Base-by-base conservation (phyloP, 92 coral and sea anemone species). In the Porites evermanni region DNA sequence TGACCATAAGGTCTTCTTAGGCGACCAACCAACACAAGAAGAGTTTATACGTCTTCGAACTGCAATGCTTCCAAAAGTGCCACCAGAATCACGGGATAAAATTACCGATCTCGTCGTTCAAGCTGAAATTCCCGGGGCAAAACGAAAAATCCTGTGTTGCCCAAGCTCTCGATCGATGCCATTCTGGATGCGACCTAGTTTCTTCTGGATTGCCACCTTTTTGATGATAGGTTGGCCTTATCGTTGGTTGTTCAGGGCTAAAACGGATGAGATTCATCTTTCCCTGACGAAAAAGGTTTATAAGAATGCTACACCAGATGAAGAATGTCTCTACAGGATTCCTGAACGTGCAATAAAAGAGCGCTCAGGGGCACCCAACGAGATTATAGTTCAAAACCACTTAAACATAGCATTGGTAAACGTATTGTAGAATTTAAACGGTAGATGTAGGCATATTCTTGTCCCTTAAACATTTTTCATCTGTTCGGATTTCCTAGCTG, bases 201-300 rank as follows among this genome's bases (percentile, higher is more conserved):
- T 80, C 63, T 92, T 60, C 78, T 92, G 95, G 93, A 60, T 86
- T 23, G 93, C 95, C 14, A 81, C 95, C 8, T 61, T 89, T 14
- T 52, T 90, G 75, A 47, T 56, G 2, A 56, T 84, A 70, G 79
- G 92, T 21, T 90, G 95, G 95, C 95, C 93, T 12, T 92, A 86
- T 73, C 91, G 95, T 0, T 93, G 93, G 93, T 21, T 90, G 63
- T 93, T 93, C 85, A 84, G 92, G n/a, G 93, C 95, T 2, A 87
- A 84, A 71, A 93, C 93, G 8, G 85, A 89, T 2, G 87, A 93
- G 59, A 77, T 53, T 52, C 65, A 80, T 70, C 80, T 87, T 76
- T 80, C 63, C 52, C 24, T 90, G 50, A 80, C 38, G 54, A 93
- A 90, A 29, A 87, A 80, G 71, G 53, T 90, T 1, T 84, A 87